Conservation (phyloP, 2,113 vertebrate genomes). For the Lophotis ruficrista region DNA sequence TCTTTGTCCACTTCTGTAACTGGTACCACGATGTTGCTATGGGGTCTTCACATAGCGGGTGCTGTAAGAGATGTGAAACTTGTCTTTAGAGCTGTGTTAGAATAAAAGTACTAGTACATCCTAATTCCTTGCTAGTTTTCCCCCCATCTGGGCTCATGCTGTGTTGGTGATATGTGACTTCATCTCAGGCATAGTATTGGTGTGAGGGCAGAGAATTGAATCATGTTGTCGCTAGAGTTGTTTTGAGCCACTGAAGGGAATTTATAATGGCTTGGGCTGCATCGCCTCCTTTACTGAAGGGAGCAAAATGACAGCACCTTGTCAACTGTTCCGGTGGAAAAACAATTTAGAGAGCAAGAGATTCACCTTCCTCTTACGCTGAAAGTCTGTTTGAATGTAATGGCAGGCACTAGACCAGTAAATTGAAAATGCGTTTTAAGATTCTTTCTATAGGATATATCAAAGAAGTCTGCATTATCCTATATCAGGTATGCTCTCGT, state of each 20-base stretch:
- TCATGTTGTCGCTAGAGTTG: neutral
- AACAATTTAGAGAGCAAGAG: slow-evolving; percentile 63
- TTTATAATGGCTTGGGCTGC: slow-evolving; percentile 44
- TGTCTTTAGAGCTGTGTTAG: neutral
- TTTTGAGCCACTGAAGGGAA: slow-evolving; percentile 32
- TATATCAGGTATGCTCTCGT: neutral
- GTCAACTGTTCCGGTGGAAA: slow-evolving; percentile 60
- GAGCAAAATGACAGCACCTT: slow-evolving; percentile 21
- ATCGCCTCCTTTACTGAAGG: slow-evolving; percentile 7
- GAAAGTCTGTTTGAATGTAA: slow-evolving; percentile 36
- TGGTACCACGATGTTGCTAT: neutral
- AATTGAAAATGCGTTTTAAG: slow-evolving; percentile 63
- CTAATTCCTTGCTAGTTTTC: neutral
- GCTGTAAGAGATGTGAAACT: accelerated
- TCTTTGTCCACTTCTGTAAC: neutral
- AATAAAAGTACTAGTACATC: neutral
- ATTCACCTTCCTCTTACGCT: neutral
- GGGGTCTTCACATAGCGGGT: neutral
- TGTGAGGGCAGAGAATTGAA: slow-evolving; percentile 5
- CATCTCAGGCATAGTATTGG: neutral
- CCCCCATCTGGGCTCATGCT: neutral
- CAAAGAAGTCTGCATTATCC: slow-evolving; percentile 38
- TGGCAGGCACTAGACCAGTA: slow-evolving; percentile 67
- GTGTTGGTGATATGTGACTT: neutral
- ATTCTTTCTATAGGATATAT: slow-evolving; percentile 54